phyloP scores from a whole-genome alignment of 92 coral and sea anemone species.

The Epizoanthus rinbou region DNA sequence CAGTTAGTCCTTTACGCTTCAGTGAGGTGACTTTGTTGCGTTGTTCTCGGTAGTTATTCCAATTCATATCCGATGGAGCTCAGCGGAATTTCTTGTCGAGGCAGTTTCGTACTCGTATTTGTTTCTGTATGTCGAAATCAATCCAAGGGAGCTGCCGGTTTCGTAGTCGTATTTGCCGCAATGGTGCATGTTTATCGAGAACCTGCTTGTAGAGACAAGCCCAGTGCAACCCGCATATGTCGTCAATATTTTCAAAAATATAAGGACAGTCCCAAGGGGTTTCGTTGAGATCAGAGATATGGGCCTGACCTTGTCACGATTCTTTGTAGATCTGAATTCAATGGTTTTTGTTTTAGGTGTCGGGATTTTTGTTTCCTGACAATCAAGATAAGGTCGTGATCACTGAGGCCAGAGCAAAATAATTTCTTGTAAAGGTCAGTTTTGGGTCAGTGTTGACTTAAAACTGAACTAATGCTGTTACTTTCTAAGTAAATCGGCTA shows the following conservation, averaged over 20 bases:
- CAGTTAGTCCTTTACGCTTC: constrained; percentile 50
- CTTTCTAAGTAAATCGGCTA: too few relatives aligned
- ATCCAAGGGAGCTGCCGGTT: constrained; percentile 53
- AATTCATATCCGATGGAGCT: constrained; percentile 39
- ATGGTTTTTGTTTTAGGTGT: constrained; percentile 61
- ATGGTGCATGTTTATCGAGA: constrained; percentile 40
- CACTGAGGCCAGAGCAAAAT: constrained; percentile 64
- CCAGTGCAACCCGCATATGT: constrained; percentile 49
- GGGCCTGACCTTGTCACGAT: constrained; percentile 21
- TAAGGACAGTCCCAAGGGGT: too few relatives aligned
- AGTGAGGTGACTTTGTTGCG: constrained; percentile 54
- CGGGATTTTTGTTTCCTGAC: constrained; percentile 64
- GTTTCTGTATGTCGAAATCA: constrained; percentile 39
- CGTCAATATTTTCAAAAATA: too few relatives aligned
- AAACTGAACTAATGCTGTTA: too few relatives aligned
- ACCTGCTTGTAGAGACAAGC: constrained; percentile 39
- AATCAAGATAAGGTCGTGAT: constrained; percentile 54
- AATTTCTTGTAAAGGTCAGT: too few relatives aligned
- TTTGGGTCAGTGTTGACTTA: too few relatives aligned
- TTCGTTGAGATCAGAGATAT: too few relatives aligned
- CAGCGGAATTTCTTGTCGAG: constrained; percentile 58
- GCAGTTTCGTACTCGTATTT: constrained; percentile 51
- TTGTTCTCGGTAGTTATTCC: constrained; percentile 52
- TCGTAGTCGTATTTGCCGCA: constrained; percentile 28
- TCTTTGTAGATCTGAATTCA: constrained; percentile 61